Percentiles rank a stretch among this genome's conserved stretches.
Conservation (phyloP, 1,140 invertebrate species). For the Holcopasites calliopsidis region DNA sequence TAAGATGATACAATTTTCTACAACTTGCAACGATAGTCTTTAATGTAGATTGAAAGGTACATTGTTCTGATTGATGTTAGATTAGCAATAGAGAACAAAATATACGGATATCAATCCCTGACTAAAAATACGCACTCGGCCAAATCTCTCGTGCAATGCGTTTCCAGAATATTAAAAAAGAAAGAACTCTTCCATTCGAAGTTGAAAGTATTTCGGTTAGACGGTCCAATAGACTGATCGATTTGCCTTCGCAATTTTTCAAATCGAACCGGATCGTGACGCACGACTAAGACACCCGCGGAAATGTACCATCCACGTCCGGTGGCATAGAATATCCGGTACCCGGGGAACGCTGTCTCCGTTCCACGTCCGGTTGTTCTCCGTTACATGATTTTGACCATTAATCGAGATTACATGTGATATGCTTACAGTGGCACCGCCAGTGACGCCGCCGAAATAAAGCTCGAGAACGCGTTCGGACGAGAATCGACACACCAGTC, state of each 20-base stretch:
- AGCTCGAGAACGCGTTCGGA: conserved; percentile 44
- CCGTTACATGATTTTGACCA: neutral
- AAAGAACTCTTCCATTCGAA: no score
- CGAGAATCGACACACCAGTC: conserved; percentile 53
- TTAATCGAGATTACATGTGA: conserved; percentile 43
- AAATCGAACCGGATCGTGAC: no score
- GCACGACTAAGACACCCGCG: no score
- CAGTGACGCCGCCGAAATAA: conserved; percentile 63
- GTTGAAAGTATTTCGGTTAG: neutral
- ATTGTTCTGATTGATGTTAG: no score
- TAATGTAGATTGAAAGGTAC: no score
- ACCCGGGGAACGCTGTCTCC: neutral
- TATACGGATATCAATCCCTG: no score
- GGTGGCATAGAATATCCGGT: neutral
- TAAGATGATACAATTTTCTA: no score
- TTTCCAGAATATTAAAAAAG: neutral
- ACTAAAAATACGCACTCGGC: no score
- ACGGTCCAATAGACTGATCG: neutral
- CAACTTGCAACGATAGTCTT: no score
- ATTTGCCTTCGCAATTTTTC: neutral
- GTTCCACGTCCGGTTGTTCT: neutral
- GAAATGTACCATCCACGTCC: neutral
- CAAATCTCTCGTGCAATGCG: neutral
- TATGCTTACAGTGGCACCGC: conserved; percentile 68
- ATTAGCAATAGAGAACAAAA: neutral